Conservation (phyloP, 2,113 vertebrate genomes). For the Dasypus novemcinctus region DNA sequence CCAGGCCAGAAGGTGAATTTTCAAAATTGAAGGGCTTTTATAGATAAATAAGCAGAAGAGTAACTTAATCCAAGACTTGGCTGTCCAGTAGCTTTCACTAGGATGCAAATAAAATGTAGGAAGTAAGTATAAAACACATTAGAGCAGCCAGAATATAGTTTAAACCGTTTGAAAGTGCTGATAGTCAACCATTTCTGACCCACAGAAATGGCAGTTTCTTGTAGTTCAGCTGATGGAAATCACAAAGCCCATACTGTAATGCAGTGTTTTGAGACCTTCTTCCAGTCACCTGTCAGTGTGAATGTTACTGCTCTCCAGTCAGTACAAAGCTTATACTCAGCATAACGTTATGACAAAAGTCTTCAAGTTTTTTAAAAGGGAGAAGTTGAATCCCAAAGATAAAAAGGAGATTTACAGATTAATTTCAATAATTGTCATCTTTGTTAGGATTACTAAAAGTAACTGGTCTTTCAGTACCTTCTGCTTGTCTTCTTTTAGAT, state of each 20-base stretch:
- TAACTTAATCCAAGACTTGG: neutral
- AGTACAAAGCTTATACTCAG: neutral
- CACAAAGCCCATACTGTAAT: neutral
- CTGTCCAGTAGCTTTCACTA: neutral
- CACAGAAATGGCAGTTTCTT: neutral
- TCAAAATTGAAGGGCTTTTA: neutral
- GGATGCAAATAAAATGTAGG: neutral
- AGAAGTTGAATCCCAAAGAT: neutral
- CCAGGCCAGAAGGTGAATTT: neutral
- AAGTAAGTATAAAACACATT: neutral
- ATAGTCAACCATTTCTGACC: neutral
- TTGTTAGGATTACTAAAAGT: neutral
- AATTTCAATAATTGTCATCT: neutral
- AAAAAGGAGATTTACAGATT: neutral
- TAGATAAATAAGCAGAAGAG: neutral
- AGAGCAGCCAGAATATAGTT: neutral
- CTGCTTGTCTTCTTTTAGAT: neutral
- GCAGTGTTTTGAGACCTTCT: neutral
- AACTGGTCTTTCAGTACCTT: neutral
- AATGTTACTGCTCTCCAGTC: neutral
- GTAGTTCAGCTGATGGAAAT: neutral
- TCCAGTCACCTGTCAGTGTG: neutral
- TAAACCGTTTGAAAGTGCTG: accelerated
- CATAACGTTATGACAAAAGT: neutral
- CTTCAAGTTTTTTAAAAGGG: neutral